Conservation (phyloP, 53 echinoderm and acorn worm genomes). For the Stichopus horrens region DNA sequence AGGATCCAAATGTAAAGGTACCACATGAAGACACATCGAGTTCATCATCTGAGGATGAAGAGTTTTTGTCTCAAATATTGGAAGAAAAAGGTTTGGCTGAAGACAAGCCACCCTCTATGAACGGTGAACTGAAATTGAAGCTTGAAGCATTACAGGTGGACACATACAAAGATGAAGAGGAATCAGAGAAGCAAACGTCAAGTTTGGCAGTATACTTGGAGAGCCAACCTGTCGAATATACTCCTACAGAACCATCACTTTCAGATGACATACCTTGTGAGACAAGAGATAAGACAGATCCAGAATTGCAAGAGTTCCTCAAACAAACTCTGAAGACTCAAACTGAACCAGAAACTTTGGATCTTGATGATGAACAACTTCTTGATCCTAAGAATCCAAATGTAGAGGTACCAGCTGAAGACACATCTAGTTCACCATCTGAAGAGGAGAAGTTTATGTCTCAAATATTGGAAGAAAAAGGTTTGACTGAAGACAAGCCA, state of each 20-base stretch:
- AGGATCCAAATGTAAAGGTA: background rate
- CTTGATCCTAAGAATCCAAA: background rate
- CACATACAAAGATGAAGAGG: background rate
- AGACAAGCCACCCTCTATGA: background rate
- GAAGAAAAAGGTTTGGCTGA: background rate
- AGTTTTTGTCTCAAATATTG: background rate
- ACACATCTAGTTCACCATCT: background rate
- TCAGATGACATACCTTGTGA: background rate
- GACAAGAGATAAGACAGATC: background rate
- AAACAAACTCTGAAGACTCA: background rate
- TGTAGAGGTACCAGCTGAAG: background rate
- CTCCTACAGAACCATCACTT: background rate
- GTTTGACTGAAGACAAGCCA: background rate
- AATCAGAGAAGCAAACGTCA: background rate
- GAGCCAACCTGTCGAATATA: background rate
- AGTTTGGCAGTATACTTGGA: background rate
- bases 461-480: background rate
- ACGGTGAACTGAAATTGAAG: background rate
- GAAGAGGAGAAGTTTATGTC: constrained; percentile 6
- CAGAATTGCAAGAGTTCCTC: background rate
- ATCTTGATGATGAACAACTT: background rate
- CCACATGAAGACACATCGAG: background rate
- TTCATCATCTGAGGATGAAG: background rate
- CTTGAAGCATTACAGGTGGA: background rate
- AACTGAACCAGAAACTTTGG: background rate